phyloP scores from a whole-genome alignment of 1,140 invertebrate species.

The Drosophila mauritiana region DNA sequence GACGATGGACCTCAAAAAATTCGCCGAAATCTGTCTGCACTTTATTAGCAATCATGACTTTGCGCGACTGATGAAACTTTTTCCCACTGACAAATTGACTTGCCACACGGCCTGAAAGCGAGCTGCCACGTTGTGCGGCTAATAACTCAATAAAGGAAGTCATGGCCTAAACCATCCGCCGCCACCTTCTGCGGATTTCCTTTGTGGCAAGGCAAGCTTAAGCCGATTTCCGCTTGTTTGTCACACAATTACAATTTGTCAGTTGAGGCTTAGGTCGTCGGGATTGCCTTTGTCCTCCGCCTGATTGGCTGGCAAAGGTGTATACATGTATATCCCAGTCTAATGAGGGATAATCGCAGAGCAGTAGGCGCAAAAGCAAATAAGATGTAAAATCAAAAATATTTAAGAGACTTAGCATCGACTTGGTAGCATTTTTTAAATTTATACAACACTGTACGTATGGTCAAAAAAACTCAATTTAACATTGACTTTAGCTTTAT shows the following conservation, averaged over 20 bases:
- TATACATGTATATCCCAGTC: slow-evolving; percentile 57
- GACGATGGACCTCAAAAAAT: background rate
- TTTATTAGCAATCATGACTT: slow-evolving; percentile 68
- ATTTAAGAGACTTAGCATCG: background rate
- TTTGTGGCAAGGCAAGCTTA: slow-evolving; percentile 48
- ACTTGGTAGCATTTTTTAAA: background rate
- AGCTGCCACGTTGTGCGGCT: slow-evolving; percentile 35
- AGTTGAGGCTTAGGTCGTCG: slow-evolving; percentile 43
- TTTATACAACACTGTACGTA: background rate
- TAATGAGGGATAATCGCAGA: slow-evolving; percentile 75
- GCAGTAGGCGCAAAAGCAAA: slow-evolving; percentile 9
- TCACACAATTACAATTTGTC: slow-evolving; percentile 82
- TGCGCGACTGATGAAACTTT: slow-evolving; percentile 49
- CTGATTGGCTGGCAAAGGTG: slow-evolving; percentile 24
- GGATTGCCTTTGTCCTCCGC: slow-evolving; percentile 29
- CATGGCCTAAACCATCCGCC: slow-evolving; percentile 14
- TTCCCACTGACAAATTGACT: slow-evolving; percentile 61
- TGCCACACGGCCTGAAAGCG: slow-evolving; percentile 43
- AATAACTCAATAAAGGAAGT: slow-evolving; percentile 77
- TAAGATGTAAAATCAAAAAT: slow-evolving; percentile 17
- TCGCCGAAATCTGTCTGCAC: slow-evolving; percentile 15
- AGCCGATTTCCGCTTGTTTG: slow-evolving; percentile 81
- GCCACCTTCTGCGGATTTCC: slow-evolving; percentile 10
- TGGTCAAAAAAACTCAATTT: background rate
- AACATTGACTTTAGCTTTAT: background rate